Conservation (phyloP, 2,888 invertebrate genomes). For the Xestobium rufovillosum region DNA sequence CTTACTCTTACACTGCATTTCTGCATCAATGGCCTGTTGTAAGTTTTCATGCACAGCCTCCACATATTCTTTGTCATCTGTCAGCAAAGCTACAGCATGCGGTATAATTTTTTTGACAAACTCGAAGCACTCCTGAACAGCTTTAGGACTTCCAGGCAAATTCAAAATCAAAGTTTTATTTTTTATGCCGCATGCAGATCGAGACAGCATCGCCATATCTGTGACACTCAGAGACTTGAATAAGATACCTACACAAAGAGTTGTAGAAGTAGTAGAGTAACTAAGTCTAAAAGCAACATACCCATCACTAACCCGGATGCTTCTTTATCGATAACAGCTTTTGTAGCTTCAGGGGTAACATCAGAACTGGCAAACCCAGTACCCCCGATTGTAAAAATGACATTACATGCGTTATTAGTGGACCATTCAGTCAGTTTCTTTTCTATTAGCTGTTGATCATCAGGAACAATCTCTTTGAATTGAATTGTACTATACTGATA, state of each 20-base stretch:
- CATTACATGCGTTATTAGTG: slow-evolving; percentile 45
- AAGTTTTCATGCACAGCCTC: slow-evolving; percentile 53
- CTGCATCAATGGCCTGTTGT: too few relatives aligned
- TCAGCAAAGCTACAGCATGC: slow-evolving; percentile 77
- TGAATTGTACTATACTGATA: slow-evolving; percentile 53
- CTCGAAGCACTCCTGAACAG: slow-evolving; percentile 71
- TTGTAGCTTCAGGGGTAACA: slow-evolving; percentile 94
- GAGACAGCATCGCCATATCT: slow-evolving; percentile 82
- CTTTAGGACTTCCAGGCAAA: slow-evolving; percentile 90
- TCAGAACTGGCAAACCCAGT: slow-evolving; percentile 88
- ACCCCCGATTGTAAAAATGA: slow-evolving; percentile 84
- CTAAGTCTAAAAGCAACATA: too few relatives aligned
- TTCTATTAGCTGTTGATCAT: slow-evolving; percentile 62
- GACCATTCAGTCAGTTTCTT: slow-evolving; percentile 55
- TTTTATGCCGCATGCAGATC: slow-evolving; percentile 76
- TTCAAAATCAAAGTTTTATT: slow-evolving; percentile 80
- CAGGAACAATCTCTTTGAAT: slow-evolving; percentile 60
- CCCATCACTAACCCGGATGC: slow-evolving; percentile 72
- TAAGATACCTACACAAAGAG: too few relatives aligned
- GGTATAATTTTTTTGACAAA: slow-evolving; percentile 62
- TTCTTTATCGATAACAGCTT: slow-evolving; percentile 64
- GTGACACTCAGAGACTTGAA: slow-evolving; percentile 60
- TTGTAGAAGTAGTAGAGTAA: too few relatives aligned
- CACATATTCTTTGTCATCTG: slow-evolving; percentile 52
- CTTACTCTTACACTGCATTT: too few relatives aligned